Evolutionary conservation across 2,888 invertebrate genomes (phyloP).

Genomic region (Plebejus anna): DNA sequence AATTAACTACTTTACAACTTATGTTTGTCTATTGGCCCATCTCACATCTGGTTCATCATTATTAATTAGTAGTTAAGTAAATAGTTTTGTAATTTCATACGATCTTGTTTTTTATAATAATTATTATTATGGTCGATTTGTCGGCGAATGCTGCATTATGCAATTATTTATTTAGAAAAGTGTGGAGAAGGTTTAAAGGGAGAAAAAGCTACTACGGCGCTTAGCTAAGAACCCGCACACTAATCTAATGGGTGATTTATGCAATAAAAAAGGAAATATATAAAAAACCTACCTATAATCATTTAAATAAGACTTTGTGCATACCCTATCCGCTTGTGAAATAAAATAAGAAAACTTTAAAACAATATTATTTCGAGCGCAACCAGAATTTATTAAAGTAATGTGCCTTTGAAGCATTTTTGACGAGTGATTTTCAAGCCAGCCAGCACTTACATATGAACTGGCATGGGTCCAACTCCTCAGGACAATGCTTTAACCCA

Average conservation of each 20-base stretch:
- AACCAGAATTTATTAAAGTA: conserved; percentile 7
- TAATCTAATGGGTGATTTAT: no score
- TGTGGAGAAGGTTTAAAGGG: no score
- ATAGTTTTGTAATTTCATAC: no score
- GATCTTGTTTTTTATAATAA: no score
- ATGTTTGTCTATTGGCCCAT: neutral
- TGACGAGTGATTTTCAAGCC: conserved; percentile 22
- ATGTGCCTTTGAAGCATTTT: conserved; percentile 21
- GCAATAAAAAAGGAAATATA: no score
- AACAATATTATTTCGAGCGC: neutral
- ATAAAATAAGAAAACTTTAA: conserved; percentile 5
- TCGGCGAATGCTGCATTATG: no score
- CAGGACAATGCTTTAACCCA: conserved; percentile 27
- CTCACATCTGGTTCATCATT: neutral
- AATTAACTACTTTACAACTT: neutral
- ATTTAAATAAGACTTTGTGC: neutral
- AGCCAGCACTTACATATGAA: conserved; percentile 12
- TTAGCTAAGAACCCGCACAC: no score
- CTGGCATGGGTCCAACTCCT: conserved; percentile 15
- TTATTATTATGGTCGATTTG: no score
- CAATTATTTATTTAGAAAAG: no score
- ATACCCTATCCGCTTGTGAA: neutral
- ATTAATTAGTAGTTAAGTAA: neutral
- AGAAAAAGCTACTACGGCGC: no score
- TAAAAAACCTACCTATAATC: no score